Conservation (phyloP, 2,113 vertebrate genomes). For the Calyptomena viridis region DNA sequence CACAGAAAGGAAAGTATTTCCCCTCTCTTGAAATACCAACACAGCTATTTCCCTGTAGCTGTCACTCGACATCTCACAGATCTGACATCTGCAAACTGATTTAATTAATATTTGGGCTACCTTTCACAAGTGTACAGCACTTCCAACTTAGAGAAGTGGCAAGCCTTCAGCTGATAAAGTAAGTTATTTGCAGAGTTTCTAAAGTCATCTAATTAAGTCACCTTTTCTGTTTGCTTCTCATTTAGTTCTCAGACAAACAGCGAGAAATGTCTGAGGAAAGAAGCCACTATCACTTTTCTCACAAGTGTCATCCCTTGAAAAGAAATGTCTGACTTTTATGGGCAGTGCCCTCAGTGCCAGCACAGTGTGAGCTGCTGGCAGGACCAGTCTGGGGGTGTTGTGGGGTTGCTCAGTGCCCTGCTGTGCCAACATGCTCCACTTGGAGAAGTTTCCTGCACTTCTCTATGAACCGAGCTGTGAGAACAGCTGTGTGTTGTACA, state of each 20-base stretch:
- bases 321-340: background rate
- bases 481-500: background rate
- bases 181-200: background rate
- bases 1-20: background rate
- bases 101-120: slow-evolving; percentile 15
- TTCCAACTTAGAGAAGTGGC: background rate
- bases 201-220: background rate
- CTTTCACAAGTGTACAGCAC: background rate
- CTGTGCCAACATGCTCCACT: background rate
- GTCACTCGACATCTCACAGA: background rate
- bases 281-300: background rate
- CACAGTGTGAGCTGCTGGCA: background rate
- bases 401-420: background rate
- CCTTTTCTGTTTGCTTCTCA: background rate
- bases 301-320: background rate
- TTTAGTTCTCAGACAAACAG: background rate
- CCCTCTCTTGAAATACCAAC: background rate
- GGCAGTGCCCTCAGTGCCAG: background rate
- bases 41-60: background rate
- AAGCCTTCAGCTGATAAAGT: background rate
- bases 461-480: background rate
- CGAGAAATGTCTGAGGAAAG: background rate
- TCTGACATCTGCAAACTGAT: slow-evolving; percentile 7
- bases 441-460: background rate
- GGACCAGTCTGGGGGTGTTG: background rate